Percentiles rank a stretch among this genome's conserved stretches.
Evolutionary conservation across 2,888 invertebrate genomes (phyloP).

Genomic region (Ditylenchus weischeri): DNA sequence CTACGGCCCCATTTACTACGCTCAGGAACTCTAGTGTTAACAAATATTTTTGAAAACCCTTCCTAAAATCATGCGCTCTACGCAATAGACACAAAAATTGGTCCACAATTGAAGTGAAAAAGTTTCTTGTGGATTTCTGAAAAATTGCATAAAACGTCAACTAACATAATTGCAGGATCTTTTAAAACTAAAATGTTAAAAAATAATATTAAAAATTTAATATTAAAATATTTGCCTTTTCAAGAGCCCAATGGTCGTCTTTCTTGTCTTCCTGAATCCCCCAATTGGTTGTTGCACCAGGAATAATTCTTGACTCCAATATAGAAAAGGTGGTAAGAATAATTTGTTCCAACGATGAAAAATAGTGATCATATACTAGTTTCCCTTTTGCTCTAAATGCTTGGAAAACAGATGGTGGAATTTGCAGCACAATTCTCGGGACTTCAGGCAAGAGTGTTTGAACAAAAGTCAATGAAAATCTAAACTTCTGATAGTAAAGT

Average conservation of each 20-base stretch:
- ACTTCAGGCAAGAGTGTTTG: constrained; percentile 16
- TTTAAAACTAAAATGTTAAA: too few relatives aligned
- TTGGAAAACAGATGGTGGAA: constrained; percentile 13
- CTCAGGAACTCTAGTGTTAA: too few relatives aligned
- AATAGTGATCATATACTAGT: constrained; percentile 8
- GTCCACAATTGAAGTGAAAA: too few relatives aligned
- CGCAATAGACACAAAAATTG: too few relatives aligned
- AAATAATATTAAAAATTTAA: too few relatives aligned
- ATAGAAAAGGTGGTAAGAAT: constrained; percentile 11
- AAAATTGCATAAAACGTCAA: neutral
- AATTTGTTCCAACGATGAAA: constrained; percentile 12
- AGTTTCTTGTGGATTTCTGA: too few relatives aligned
- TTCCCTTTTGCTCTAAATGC: constrained; percentile 11
- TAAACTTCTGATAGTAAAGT: neutral
- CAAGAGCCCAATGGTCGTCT: neutral
- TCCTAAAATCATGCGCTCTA: too few relatives aligned
- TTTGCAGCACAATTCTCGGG: constrained; percentile 17
- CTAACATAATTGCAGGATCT: too few relatives aligned
- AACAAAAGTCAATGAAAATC: constrained; percentile 22
- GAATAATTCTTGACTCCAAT: constrained; percentile 12
- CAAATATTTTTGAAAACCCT: too few relatives aligned
- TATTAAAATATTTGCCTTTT: constrained; percentile 2
- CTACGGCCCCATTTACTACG: too few relatives aligned
- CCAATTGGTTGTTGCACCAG: neutral
- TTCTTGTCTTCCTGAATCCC: neutral